phyloP scores from a whole-genome alignment of 2,113 vertebrate species.

The Ctenomys sociabilis region DNA sequence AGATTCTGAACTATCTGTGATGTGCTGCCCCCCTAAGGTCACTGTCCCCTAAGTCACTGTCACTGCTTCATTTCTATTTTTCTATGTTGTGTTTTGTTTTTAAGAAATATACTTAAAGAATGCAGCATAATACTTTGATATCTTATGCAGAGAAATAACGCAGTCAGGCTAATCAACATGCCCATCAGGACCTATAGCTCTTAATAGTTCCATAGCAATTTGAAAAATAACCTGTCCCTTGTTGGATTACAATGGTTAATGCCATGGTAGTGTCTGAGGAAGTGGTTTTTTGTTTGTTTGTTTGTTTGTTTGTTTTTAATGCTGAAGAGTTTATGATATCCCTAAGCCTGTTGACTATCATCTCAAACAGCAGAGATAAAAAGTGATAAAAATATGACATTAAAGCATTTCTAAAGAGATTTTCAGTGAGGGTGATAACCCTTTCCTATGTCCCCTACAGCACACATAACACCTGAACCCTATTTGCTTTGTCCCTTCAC shows the following conservation, averaged over 20 bases:
- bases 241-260: background rate
- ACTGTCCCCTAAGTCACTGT: background rate
- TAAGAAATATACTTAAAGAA: background rate
- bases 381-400: background rate
- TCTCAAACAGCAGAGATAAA: background rate
- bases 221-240: slow-evolving; percentile 19
- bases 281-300: no score
- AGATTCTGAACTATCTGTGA: background rate
- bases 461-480: background rate
- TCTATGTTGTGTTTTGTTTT: background rate
- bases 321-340: background rate
- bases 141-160: background rate
- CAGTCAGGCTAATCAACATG: background rate
- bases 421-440: background rate
- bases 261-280: background rate
- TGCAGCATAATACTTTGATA: background rate
- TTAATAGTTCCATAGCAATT: background rate
- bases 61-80: background rate
- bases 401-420: background rate
- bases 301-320: no score
- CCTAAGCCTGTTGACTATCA: background rate
- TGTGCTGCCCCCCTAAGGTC: background rate
- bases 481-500: background rate
- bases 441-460: background rate
- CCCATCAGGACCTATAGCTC: background rate